Evolutionary conservation across 2,797 vertebrate genomes (phyloP), one percentile per base, ranked within the genome.

Genomic region (Arnoldichthys spilopterus): DNA sequence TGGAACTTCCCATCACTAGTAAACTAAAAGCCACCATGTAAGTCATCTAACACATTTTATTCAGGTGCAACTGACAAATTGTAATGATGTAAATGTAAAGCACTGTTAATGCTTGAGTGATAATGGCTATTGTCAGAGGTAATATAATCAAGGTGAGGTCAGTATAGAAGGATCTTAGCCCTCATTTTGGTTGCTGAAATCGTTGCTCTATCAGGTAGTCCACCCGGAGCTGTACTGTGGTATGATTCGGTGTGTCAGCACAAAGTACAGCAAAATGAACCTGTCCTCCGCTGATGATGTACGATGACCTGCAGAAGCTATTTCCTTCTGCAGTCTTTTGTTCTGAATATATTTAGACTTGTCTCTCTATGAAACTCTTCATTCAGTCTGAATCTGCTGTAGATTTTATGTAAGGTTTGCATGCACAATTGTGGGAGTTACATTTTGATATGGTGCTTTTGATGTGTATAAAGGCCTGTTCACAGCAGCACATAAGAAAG

Each of bases 191-290:
- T 43, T 12, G 2, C 7, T 66, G 30, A 63, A 37, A 37, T 63
- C 30, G 11, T 43, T 70, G 43, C 66, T 68, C 7, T 68, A 45
- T 26, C 47, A 53, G 26, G 30, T 22, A 13, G 68, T 54, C n/a
- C n/a, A 71, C n/a, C 49, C 34, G 51, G 51, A 54, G 11, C 47
- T 37, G 68, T 53, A 16, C 28, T 34, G 28, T 70, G n/a, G 26
- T 34, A 22, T 53, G 40, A 56, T 32, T 22, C 7, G 20, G 34
- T 54, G 45, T 63, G 67, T 54, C 47, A 63, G 18, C 49, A 43
- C 51, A 77, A 67, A 72, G 61, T 32, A 58, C 37, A 58, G 71
- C 9, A 43, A 74, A 28, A 70, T 63, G 67, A 74, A 61, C 53
- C 6, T 47, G 16, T 51, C 76, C 45, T 49, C 24, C 43, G 6